A percentile compares a stretch with the other conserved stretches of the same genome.
Evolutionary conservation across 1,140 invertebrate genomes (phyloP).

Genomic region (Drosophila grimshawi): DNA sequence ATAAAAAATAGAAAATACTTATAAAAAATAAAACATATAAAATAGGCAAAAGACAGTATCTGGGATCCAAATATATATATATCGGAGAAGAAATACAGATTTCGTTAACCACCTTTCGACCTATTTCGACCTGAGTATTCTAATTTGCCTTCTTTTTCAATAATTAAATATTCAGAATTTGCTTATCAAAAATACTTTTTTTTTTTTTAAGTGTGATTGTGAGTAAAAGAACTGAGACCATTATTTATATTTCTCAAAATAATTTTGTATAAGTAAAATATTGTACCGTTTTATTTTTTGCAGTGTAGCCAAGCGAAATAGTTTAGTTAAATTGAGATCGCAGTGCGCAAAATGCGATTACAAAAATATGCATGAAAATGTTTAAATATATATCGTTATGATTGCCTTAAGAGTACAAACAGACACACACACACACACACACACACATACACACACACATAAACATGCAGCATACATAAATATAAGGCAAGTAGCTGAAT

Average conservation of each 20-base stretch:
- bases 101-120: too few relatives aligned
- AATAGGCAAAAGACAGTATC: too few relatives aligned
- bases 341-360: constrained; percentile 19
- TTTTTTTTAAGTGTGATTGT: too few relatives aligned
- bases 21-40: too few relatives aligned
- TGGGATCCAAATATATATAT: too few relatives aligned
- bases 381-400: constrained; percentile 20
- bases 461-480: constrained; percentile 21
- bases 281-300: background rate
- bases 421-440: constrained; percentile 9
- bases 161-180: too few relatives aligned
- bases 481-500: constrained; percentile 50
- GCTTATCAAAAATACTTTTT: too few relatives aligned
- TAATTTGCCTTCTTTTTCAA: too few relatives aligned
- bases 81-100: too few relatives aligned
- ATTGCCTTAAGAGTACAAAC: constrained; percentile 6
- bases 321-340: constrained; percentile 20
- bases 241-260: too few relatives aligned
- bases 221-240: background rate
- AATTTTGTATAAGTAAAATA: background rate
- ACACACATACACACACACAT: constrained; percentile 12
- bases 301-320: constrained; percentile 12
- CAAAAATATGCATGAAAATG: constrained; percentile 47
- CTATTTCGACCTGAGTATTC: too few relatives aligned
- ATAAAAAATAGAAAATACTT: too few relatives aligned